Conservation (phyloP, 2,797 vertebrate genomes). For the Ispidina picta region DNA sequence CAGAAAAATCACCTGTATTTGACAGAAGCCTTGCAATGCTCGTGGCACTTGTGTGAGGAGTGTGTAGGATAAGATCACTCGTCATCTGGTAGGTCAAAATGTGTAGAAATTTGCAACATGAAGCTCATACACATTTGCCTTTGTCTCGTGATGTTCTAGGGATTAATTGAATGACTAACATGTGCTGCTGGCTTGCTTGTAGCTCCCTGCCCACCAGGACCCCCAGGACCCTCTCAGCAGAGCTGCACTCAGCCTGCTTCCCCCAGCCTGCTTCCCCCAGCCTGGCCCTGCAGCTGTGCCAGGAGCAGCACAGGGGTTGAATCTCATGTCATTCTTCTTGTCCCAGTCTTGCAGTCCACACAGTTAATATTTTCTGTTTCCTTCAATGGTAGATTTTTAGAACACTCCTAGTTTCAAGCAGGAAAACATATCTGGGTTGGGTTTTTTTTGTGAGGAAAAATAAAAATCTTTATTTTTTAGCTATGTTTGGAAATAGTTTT, state of each 20-base stretch:
- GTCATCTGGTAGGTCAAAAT: background rate
- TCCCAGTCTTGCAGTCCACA: background rate
- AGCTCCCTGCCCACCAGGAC: background rate
- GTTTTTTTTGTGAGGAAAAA: background rate
- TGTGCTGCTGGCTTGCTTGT: fast-evolving
- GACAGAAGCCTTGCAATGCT: background rate
- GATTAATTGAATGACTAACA: background rate
- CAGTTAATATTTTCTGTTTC: background rate
- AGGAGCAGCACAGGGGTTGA: background rate
- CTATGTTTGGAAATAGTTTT: background rate
- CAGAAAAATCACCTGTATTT: background rate
- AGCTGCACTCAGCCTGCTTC: background rate
- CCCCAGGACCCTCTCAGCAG: background rate
- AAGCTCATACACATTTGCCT: background rate
- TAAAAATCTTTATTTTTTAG: background rate
- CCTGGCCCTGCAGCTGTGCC: background rate
- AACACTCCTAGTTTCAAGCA: background rate
- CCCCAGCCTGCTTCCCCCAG: background rate
- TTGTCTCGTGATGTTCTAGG: fast-evolving
- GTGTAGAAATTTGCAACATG: background rate
- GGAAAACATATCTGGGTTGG: background rate
- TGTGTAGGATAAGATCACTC: background rate
- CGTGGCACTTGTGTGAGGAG: background rate
- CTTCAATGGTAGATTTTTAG: background rate
- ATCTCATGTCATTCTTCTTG: fast-evolving